Evolutionary conservation across 2,797 vertebrate genomes (phyloP), one percentile per base, ranked within the genome.

Genomic region (Lepus townsendii): DNA sequence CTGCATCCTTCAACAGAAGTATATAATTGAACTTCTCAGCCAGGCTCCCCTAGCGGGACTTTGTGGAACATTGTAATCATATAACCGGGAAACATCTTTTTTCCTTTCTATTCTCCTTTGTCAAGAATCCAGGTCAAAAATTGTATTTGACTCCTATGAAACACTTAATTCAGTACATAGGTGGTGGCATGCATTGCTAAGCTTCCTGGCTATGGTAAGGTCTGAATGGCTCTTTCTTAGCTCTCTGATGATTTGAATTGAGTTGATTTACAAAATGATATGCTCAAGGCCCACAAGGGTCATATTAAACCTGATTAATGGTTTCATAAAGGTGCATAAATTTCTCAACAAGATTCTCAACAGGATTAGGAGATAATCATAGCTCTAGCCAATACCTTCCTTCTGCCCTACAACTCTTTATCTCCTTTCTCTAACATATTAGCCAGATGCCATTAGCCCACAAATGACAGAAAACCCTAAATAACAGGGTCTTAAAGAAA

Each of bases 61-160:
- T 85, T 94, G 52, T 63, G 30, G 50, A 93, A 93, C 47, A 84
- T 71, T 57, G 84, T 93, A 96, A 90, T 72, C 87, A 52, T 8
- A 52, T 57, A 88, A 92, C 12, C 71, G 88, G 62, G 73, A 92
- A 72, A 77, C 0, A 0, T 57, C 47, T 76, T 79, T 42, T 89
- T 79, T 54, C 27, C 27, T 50, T 94, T 95, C 88, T n/a, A 78
- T 35, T 93, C 20, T 24, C n/a, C 54, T 72, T 93, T 87, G 73
- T 68, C 19, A 88, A 62, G n/a, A 86, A 90, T 71, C 8, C 30
- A 88, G 47, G 2, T 54, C 3, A 80, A 87, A 42, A 27, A 50
- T 4, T 69, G 9, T 50, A 20, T 75, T 72, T 93, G 60, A 69
- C 32, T 78, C 63, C 14, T 14, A 5, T 60, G 22, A 66, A 90